Conservation (phyloP, 2,113 vertebrate species). For the Neodontobutis hainanensis region DNA sequence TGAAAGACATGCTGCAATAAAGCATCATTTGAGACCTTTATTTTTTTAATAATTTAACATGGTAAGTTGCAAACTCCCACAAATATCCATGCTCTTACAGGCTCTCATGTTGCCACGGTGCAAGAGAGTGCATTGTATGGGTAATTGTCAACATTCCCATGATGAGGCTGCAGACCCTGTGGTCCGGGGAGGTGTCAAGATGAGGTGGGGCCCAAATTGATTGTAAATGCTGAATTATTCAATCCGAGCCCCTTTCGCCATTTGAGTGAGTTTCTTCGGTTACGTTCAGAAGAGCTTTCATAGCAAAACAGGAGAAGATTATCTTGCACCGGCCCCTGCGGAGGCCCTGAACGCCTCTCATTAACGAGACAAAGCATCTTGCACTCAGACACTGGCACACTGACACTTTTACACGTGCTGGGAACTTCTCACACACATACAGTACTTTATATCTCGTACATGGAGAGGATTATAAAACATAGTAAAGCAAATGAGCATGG, state of each 20-base stretch:
- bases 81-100: constrained; percentile 63
- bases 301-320: constrained; percentile 83
- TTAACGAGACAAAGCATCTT: constrained; percentile 73
- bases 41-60: constrained; percentile 64
- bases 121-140: constrained; percentile 65
- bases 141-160: constrained; percentile 81
- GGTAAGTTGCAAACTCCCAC: constrained; percentile 66
- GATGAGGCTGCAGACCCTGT: constrained; percentile 72
- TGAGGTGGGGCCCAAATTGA: constrained; percentile 78
- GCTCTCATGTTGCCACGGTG: constrained; percentile 71
- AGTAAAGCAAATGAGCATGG: constrained; percentile 43
- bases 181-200: constrained; percentile 66
- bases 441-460: not conserved
- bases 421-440: constrained; percentile 36
- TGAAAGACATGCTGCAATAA: constrained; percentile 46
- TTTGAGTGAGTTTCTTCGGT: constrained; percentile 83
- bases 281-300: constrained; percentile 84
- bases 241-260: constrained; percentile 68
- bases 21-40: constrained; percentile 41
- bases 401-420: constrained; percentile 40
- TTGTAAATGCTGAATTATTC: constrained; percentile 85
- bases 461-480: constrained; percentile 37
- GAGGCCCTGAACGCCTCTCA: constrained; percentile 69
- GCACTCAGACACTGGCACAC: constrained; percentile 52
- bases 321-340: constrained; percentile 74